phyloP scores from a whole-genome alignment of 2,888 invertebrate species.

The Mellilla xanthometata region DNA sequence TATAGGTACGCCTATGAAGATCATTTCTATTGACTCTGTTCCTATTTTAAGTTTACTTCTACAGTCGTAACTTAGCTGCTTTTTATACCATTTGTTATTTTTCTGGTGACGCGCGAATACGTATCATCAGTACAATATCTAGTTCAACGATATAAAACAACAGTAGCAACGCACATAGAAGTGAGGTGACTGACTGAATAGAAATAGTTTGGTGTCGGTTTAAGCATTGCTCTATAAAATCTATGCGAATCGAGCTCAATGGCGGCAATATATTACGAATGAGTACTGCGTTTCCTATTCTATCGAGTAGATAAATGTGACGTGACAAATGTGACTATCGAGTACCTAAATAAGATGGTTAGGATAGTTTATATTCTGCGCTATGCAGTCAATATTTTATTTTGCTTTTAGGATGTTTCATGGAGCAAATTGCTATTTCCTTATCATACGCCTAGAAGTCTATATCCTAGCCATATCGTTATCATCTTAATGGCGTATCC shows the following conservation, averaged over 20 bases:
- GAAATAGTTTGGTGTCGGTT: slow-evolving; percentile 15
- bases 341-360: slow-evolving; percentile 1
- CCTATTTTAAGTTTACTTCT: no score
- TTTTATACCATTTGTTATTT: no score
- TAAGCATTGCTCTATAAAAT: slow-evolving; percentile 6
- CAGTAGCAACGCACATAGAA: slow-evolving; percentile 23
- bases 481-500: no score
- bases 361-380: slow-evolving; percentile 1
- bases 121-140: slow-evolving; percentile 2
- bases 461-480: no score
- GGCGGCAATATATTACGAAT: slow-evolving; percentile 5
- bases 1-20: no score
- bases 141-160: slow-evolving; percentile 8
- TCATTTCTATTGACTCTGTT: no score
- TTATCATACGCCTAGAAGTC: no score
- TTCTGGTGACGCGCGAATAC: slow-evolving; percentile 33
- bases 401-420: background rate
- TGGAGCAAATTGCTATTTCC: no score
- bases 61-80: no score
- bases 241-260: slow-evolving; percentile 6
- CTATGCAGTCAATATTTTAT: slow-evolving; percentile 1
- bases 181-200: slow-evolving; percentile 30
- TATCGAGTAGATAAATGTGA: slow-evolving; percentile 2
- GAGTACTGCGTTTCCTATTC: slow-evolving; percentile 1
- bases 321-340: no score